phyloP scores from a whole-genome alignment of 2,797 vertebrate genomes.

The Mormyrops attenuatus region DNA sequence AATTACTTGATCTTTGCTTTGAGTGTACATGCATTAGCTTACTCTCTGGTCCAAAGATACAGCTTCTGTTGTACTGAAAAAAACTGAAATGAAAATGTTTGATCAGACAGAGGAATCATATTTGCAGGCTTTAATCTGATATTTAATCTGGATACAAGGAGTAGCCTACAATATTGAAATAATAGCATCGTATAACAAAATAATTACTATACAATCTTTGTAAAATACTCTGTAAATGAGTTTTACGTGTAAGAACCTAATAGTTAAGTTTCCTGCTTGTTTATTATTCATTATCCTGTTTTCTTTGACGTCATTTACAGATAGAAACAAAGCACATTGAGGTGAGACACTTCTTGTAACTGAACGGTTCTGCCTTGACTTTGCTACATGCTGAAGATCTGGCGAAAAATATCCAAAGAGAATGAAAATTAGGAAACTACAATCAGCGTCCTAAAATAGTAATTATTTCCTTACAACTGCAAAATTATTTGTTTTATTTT shows the following conservation, averaged over 20 bases:
- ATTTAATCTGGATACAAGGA: slow-evolving; percentile 16
- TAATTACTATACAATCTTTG: background rate
- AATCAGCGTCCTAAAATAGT: background rate
- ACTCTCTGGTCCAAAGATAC: background rate
- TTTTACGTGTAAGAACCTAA: background rate
- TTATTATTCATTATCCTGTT: background rate
- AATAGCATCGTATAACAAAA: background rate
- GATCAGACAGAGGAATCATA: slow-evolving; percentile 18
- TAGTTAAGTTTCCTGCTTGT: background rate
- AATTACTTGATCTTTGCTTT: background rate
- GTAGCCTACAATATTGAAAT: background rate
- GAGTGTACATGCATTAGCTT: background rate
- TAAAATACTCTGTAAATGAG: background rate
- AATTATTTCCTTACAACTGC: background rate
- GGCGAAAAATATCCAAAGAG: background rate
- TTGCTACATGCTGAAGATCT: background rate
- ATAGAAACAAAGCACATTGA: background rate
- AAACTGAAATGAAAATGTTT: background rate
- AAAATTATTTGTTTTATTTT: background rate
- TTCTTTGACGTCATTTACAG: background rate
- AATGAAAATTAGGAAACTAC: background rate
- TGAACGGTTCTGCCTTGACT: background rate
- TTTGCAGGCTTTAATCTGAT: slow-evolving; percentile 23
- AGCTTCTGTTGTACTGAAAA: slow-evolving; percentile 18
- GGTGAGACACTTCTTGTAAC: background rate